These are phyloP conservation scores for Cladopsammia gracilis DNA, from an alignment of 64 coral and sea anemone species.

Conservation along the genomic window DNA sequence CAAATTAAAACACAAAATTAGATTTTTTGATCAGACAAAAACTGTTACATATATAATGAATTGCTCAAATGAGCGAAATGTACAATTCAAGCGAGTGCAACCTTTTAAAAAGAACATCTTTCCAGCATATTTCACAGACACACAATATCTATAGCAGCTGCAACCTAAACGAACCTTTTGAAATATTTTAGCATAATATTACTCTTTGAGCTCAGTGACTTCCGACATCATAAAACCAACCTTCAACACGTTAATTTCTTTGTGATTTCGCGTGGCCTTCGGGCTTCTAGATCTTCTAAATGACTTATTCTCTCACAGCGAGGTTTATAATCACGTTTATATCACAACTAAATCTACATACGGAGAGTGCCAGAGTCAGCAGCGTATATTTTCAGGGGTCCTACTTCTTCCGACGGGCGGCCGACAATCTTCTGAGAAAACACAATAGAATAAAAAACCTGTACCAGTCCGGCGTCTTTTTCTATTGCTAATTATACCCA, in stretches of 20 bases:
- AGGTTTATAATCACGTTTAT: neutral
- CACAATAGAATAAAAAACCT: slow-evolving; percentile 69
- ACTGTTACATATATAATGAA: neutral
- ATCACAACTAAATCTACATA: neutral
- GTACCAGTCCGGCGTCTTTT: slow-evolving; percentile 11
- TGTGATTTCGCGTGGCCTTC: neutral
- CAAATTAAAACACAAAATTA: neutral
- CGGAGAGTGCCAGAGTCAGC: neutral
- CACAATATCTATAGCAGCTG: slow-evolving; percentile 35
- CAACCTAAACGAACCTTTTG: slow-evolving; percentile 66
- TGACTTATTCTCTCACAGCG: neutral
- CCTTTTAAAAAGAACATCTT: neutral
- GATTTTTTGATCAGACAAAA: neutral
- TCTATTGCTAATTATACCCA: slow-evolving; percentile 20
- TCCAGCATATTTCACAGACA: neutral
- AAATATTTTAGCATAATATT: slow-evolving; percentile 98
- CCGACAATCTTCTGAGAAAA: slow-evolving; percentile 38
- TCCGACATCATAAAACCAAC: slow-evolving; percentile 44
- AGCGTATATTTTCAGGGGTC: neutral
- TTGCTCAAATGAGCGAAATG: neutral
- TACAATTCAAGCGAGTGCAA: neutral
- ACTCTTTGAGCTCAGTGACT: slow-evolving; percentile 73
- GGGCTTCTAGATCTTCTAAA: neutral
- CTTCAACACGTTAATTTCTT: slow-evolving; percentile 25
- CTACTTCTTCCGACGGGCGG: neutral